phyloP scores from a whole-genome alignment of 2,888 invertebrate genomes.

The Troides helena region DNA sequence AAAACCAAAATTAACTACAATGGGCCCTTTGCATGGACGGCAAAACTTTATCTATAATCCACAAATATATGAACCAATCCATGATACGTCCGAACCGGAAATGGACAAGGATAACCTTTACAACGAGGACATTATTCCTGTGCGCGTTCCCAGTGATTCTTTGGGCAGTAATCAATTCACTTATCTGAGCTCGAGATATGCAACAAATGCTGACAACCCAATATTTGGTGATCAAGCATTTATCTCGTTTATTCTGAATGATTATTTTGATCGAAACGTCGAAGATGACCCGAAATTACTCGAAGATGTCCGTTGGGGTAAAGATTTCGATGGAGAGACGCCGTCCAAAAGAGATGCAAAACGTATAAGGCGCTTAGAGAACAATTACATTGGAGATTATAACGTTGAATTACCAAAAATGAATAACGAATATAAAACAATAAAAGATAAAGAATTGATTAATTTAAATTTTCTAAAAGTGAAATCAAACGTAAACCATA shows the following conservation, averaged over 20 bases:
- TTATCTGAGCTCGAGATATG: slow-evolving; percentile 9
- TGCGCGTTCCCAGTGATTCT: slow-evolving; percentile 19
- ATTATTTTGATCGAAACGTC: slow-evolving; percentile 56
- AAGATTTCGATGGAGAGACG: slow-evolving; percentile 48
- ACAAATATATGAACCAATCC: slow-evolving; percentile 55
- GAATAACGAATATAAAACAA: slow-evolving; percentile 9
- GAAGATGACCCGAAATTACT: slow-evolving; percentile 57
- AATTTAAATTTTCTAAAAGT: slow-evolving; percentile 40
- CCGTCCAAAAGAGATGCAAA: slow-evolving; percentile 37
- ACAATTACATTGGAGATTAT: slow-evolving; percentile 28
- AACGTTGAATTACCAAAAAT: slow-evolving; percentile 11
- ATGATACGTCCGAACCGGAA: slow-evolving; percentile 45
- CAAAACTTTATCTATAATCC: slow-evolving; percentile 58
- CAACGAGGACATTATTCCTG: slow-evolving; percentile 27
- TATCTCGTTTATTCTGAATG: slow-evolving; percentile 60
- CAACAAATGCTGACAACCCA: slow-evolving; percentile 47
- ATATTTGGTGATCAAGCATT: slow-evolving; percentile 57
- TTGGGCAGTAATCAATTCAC: slow-evolving; percentile 10
- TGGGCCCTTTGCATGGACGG: slow-evolving; percentile 49
- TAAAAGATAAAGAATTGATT: slow-evolving; percentile 35
- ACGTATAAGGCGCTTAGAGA: slow-evolving; percentile 42
- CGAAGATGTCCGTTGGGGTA: slow-evolving; percentile 56
- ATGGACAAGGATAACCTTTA: slow-evolving; percentile 65
- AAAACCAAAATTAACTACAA: slow-evolving; percentile 9
- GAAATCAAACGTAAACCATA: slow-evolving; percentile 35